Base-by-base conservation (phyloP, 2,888 invertebrate genomes). In the Cephus pulcher region DNA sequence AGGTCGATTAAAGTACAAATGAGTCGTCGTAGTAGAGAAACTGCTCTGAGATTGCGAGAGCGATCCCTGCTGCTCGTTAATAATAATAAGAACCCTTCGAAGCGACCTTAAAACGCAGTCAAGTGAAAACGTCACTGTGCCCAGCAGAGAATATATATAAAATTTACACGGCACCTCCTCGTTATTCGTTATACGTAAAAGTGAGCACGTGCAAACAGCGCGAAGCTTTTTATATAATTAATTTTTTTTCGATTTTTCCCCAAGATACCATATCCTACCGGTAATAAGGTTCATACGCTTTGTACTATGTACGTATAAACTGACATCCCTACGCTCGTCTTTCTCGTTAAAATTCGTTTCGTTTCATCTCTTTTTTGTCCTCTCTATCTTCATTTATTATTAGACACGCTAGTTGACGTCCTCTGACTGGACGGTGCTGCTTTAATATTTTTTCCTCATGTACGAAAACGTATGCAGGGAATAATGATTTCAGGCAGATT, bases 341-440 rank as follows among this genome's bases (percentile, higher is more conserved):
- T 80, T 79, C 81, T 85, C 83, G 83, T 85, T 85, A 85, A 85
- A 85, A 85, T 80, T 82, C 84, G 79, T 83, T 82, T 81, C 79
- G 78, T 82, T 84, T 82, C 81, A 80, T 56, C 75, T 68, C 76
- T 68, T 35, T 77, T 78, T 34, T 11, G 0, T 32, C 32, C n/a
- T n/a, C 76, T 75, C 73, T 76, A 69, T 78, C 78, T 69, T 74
- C 56, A 78, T 80, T 76, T 79, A 79, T 30, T 76, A 75, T 73
- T 76, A 79, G 76, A 34, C 79, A 74, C 77, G 70, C 78, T 79
- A 81, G 80, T 83, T 80, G 78, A 40, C 40, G 40, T 40, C 15
- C 15, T 40, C 15, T 6, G 6, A 15, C 40, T 15, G 15, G 4
- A 40, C 15, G 40, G 15, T 40, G 15, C 15, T 15, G 15, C 40